Evolutionary conservation across 1,140 invertebrate genomes (phyloP), one percentile per base, ranked within the genome.

Genomic region (Danaus melanippus): DNA sequence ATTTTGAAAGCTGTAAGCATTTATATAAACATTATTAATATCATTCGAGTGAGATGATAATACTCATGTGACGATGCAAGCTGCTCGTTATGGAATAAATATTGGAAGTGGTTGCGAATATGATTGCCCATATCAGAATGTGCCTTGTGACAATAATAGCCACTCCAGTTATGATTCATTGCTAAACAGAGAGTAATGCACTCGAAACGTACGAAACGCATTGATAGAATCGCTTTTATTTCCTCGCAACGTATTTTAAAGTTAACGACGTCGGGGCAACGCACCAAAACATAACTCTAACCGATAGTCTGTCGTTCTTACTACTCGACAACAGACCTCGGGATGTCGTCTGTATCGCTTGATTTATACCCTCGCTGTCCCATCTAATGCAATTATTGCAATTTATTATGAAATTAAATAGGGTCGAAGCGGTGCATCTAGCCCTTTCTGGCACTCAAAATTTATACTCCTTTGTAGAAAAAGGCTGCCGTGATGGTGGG

Each of bases 331-430:
- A 58, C 53, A 46, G 64, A 70, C 50, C 67, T 63, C 70, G 63
- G 48, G 61, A 65, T 66, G 60, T 67, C 56, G 51, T 57, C 60
- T 58, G 64, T 73, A 74, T 72, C 76, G 59, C 62, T 63, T 79
- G 79, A 84, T 86, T 82, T 79, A 85, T 80, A 67, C 63, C 72
- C 66, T 56, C 66, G 47, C 58, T 64, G 62, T 53, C 67, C 58
- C 67, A 67, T 64, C 74, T 84, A 83, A 83, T 81, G 83, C 74
- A 84, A 86, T 86, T 84, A 85, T 82, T 80, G 74, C 82, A 83
- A 85, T 85, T 85, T 85, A 85, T 82, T 78, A 81, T 78, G 74
- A 85, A 84, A 85, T 84, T 86, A 86, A 84, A 86, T 81, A 86
- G 82, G 74, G 76, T 73, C 69, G 74, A 75, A 69, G 71, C 73